Conservation (phyloP, 1,140 invertebrate species). For the Pararge aegeria region DNA sequence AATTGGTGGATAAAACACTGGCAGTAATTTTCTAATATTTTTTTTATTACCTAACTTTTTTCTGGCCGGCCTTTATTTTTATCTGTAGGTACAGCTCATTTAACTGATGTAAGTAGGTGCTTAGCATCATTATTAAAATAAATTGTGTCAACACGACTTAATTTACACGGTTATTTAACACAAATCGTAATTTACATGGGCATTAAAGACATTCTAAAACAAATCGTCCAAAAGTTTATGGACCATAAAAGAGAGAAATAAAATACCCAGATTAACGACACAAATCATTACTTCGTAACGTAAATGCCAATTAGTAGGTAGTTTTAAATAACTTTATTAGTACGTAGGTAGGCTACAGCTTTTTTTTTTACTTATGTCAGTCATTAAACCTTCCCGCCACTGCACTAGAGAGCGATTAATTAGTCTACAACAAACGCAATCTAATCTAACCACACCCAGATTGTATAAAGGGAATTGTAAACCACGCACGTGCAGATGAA, state of each 20-base stretch:
- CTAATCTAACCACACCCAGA: slow-evolving; percentile 18
- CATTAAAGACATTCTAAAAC: background rate
- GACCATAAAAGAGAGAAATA: background rate
- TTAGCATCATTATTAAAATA: background rate
- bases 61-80: background rate
- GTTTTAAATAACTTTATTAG: too few species aligned
- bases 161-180: background rate
- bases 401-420: background rate
- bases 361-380: background rate
- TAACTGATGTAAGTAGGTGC: background rate
- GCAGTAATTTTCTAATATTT: too few species aligned
- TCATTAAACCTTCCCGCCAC: background rate
- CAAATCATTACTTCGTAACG: background rate
- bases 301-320: background rate
- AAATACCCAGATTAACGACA: background rate
- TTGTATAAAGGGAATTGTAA: slow-evolving; percentile 20
- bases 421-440: background rate
- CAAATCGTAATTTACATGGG: background rate
- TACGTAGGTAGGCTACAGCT: too few species aligned
- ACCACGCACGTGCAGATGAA: slow-evolving; percentile 12
- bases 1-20: too few species aligned
- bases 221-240: background rate
- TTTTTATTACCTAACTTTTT: too few species aligned
- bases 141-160: background rate
- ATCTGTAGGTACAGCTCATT: background rate